Base-by-base conservation (phyloP, 2,888 invertebrate genomes). In the Lasioglossum vierecki region DNA sequence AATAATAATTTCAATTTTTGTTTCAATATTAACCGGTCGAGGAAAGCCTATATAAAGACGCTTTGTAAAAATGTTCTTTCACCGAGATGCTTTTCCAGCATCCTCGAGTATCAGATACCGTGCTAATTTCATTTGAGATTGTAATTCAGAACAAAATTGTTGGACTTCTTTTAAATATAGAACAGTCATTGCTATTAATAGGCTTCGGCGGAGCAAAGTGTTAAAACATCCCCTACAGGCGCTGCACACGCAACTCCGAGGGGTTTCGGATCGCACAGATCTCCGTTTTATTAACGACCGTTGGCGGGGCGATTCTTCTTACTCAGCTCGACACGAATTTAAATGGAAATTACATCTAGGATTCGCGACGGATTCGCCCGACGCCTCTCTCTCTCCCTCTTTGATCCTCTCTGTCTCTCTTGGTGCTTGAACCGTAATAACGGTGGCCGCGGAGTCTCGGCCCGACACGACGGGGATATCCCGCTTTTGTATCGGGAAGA, bases 271-370 rank as follows among this genome's bases (percentile, higher is more conserved):
- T 68, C 35, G 35, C 35, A 9, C 66, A 9, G 41, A 73, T 79
- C 53, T 60, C 26, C 79, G 71, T 79, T 72, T 79, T 79, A 80
- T 80, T 76, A 80, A 80, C 76, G 66, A 46, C 49, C 49, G 73
- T 73, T 35, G 30, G 35, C 18, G 30, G 35, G 35, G 60, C 30
- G 15, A 35, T 39, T 63, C 72, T 44, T 57, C 82, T 66, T 73
- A 39, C 49, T 39, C n/a, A n/a, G 71, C 30, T n/a, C 63, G 71
- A 44, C 63, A 39, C 39, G 72, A 82, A 82, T 84, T 82, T 82
- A 74, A 75, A 74, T 78, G 84, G 77, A 78, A 84, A 84, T 82
- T 82, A 74, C 82, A 74, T 77, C 66, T 66, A 72, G 72, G 53
- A 57, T 39, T 57, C 72, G 76, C 76, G 77, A 53, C 63, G 76